These are phyloP conservation scores for Nipponia nippon DNA, from an alignment of 2,113 vertebrate species.

Conservation along the genomic window DNA sequence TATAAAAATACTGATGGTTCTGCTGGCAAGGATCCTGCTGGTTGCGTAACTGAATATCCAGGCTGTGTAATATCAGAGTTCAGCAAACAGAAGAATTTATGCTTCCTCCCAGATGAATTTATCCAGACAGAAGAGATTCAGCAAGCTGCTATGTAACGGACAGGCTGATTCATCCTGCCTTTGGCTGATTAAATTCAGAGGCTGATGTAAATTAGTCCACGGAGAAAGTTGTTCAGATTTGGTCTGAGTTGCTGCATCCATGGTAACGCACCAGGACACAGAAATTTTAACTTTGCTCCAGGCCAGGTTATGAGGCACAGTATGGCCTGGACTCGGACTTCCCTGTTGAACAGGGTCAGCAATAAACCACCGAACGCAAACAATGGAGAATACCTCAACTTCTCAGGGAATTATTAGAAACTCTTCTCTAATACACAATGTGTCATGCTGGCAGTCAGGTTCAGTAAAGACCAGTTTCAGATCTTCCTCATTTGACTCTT, in stretches of 20 bases:
- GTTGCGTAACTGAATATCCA: constrained; percentile 28
- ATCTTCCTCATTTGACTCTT: not conserved
- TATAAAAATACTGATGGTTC: not conserved
- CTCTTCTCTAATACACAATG: not conserved
- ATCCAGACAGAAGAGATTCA: constrained; percentile 27
- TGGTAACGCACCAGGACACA: not conserved
- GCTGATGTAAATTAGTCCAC: constrained; percentile 26
- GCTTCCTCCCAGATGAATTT: constrained; percentile 31
- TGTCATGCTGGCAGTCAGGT: not conserved
- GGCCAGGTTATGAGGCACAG: not conserved
- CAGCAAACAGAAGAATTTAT: constrained; percentile 39
- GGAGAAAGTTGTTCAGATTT: not conserved
- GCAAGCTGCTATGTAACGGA: constrained; percentile 12
- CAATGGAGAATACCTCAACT: rapidly evolving
- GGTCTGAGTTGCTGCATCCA: not conserved
- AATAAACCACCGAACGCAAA: not conserved
- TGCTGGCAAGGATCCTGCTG: constrained; percentile 2
- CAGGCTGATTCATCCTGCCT: constrained; percentile 11
- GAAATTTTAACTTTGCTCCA: not conserved
- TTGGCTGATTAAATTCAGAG: constrained; percentile 13
- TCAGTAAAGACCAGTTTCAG: not conserved
- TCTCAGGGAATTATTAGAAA: not conserved
- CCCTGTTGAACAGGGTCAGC: not conserved
- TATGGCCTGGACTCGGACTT: not conserved
- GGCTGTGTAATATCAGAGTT: constrained; percentile 5